These are phyloP conservation scores for Eupithecia subumbrata DNA, from an alignment of 2,888 invertebrate species.

Conservation along the genomic window DNA sequence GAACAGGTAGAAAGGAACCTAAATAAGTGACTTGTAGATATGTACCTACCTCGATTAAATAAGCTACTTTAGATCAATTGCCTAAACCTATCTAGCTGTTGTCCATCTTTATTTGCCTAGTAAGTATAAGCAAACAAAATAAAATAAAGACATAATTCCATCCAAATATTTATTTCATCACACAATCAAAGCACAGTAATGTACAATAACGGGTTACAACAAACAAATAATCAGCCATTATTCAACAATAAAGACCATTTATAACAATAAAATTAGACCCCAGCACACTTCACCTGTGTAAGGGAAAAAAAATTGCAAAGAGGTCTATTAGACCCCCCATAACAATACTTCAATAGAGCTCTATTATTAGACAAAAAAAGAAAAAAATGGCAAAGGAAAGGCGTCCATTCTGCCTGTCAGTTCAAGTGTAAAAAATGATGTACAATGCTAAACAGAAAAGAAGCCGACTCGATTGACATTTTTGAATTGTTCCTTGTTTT, in stretches of 20 bases:
- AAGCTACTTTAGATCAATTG: not conserved
- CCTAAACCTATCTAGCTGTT: not conserved
- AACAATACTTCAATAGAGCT: conserved; percentile 66
- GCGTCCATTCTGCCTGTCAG: conserved; percentile 63
- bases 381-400: conserved; percentile 65
- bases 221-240: conserved; percentile 32
- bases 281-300: conserved; percentile 62
- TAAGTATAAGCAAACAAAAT: not conserved
- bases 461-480: conserved; percentile 36
- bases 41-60: not conserved
- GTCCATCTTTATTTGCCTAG: not conserved
- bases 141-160: conserved; percentile 12
- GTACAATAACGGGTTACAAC: conserved; percentile 35
- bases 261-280: conserved; percentile 38
- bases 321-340: conserved; percentile 66
- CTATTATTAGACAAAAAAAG: conserved; percentile 49
- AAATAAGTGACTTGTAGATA: not conserved
- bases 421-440: conserved; percentile 65
- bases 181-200: not conserved
- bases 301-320: conserved; percentile 61
- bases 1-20: not conserved
- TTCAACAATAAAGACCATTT: conserved; percentile 32
- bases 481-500: conserved; percentile 27
- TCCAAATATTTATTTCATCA: conserved; percentile 16
- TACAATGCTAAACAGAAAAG: conserved; percentile 59